Percentiles rank a stretch among this genome's conserved stretches.
phyloP scores from a whole-genome alignment of 2,797 vertebrate species.

The Miichthys miiuy region DNA sequence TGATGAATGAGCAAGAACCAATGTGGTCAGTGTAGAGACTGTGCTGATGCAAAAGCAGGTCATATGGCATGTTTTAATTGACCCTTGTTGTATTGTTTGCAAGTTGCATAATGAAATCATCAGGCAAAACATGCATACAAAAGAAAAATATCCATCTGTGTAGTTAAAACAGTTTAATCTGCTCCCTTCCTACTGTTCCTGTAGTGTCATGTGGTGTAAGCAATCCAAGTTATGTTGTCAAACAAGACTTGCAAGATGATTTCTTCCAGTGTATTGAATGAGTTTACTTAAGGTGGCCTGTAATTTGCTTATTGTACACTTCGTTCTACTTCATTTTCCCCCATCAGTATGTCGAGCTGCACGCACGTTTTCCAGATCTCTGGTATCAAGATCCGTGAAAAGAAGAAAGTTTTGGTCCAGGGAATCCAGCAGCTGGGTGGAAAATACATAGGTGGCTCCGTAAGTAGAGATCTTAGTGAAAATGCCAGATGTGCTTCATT shows the following conservation, averaged over 20 bases:
- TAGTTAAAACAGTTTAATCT: neutral
- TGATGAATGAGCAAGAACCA: neutral
- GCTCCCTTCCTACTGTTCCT: neutral
- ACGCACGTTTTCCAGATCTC: conserved; percentile 77
- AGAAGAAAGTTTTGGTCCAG: conserved; percentile 77
- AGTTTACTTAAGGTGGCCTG: neutral
- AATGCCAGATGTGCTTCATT: neutral
- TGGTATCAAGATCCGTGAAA: conserved; percentile 74
- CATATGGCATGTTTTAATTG: neutral
- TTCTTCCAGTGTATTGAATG: neutral
- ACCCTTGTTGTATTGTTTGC: neutral
- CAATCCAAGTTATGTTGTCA: neutral
- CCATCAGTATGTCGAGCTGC: conserved; percentile 71
- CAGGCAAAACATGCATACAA: too few species aligned
- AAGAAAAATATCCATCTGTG: neutral
- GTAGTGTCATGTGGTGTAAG: neutral
- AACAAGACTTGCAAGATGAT: conserved; percentile 32
- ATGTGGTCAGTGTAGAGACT: neutral
- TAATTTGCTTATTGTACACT: neutral
- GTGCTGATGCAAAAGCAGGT: neutral
- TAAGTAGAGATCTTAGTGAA: conserved; percentile 65
- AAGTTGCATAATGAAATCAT: neutral
- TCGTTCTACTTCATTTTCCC: neutral
- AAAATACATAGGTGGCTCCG: conserved; percentile 84
- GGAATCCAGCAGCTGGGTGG: conserved; percentile 81